Percentiles rank a stretch among this genome's conserved stretches.
phyloP scores from a whole-genome alignment of 2,113 vertebrate species.

The Pristiophorus japonicus region DNA sequence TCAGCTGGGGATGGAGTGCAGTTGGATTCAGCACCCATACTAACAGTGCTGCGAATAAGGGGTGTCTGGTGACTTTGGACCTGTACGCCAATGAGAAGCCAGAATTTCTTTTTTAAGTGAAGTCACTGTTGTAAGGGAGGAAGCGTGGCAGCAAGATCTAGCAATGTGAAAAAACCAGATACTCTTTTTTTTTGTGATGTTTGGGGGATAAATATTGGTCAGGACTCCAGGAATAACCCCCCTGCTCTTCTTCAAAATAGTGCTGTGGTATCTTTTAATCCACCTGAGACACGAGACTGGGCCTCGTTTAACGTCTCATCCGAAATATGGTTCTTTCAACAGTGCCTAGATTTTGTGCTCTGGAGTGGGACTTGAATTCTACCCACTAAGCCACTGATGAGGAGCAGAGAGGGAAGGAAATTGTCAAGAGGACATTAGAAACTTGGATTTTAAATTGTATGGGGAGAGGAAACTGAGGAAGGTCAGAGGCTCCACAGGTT shows the following conservation, averaged over 20 bases:
- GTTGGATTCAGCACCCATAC: not conserved
- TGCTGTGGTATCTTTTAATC: not conserved
- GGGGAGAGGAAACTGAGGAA: not conserved
- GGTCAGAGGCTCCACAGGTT: not conserved
- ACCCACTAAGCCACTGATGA: not conserved
- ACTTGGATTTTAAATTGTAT: not conserved
- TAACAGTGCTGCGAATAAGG: not conserved
- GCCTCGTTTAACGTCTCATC: not conserved
- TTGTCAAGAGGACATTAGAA: not conserved
- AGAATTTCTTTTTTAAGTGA: not conserved
- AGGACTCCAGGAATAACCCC: too few relatives aligned
- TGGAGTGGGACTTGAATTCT: not conserved
- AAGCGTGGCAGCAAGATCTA: too few relatives aligned
- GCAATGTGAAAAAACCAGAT: too few relatives aligned
- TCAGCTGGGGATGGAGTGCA: not conserved
- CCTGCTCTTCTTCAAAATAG: not conserved
- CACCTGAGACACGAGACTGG: not conserved
- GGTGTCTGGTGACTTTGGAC: not conserved
- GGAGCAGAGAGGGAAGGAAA: not conserved
- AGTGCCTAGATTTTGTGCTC: not conserved
- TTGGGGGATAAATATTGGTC: not conserved
- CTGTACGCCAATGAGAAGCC: not conserved
- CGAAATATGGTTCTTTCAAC: not conserved
- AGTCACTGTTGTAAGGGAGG: not conserved
- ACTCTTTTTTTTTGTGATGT: too few relatives aligned